These are phyloP conservation scores for Ispidina picta DNA, from an alignment of 2,797 vertebrate genomes.

Conservation along the genomic window DNA sequence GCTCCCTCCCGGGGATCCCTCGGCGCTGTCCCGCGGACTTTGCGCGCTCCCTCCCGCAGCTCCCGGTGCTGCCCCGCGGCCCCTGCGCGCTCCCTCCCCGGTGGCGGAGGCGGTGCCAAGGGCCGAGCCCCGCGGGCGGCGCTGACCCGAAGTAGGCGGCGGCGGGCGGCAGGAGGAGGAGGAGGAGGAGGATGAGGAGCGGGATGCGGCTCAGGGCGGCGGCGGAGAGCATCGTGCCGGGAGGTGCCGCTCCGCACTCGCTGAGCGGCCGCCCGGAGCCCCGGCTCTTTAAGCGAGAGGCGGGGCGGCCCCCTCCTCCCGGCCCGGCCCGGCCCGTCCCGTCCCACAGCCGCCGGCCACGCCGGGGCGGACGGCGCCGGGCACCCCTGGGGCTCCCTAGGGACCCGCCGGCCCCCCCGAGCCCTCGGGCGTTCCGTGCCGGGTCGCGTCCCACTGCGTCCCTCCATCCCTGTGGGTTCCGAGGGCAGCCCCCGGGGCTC, in stretches of 20 bases:
- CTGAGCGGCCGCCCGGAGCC: conserved; percentile 61
- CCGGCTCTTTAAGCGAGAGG: conserved; percentile 70
- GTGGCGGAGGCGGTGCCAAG: background rate
- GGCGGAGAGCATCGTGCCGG: conserved; percentile 90
- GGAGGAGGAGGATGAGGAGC: conserved; percentile 75
- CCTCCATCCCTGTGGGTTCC: background rate
- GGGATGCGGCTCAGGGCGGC: conserved; percentile 80
- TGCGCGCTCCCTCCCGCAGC: background rate
- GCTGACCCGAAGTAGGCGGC: conserved; percentile 81
- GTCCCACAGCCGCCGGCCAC: conserved; percentile 21
- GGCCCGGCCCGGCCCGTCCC: conserved; percentile 19
- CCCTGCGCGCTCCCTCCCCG: background rate
- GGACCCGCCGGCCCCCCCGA: background rate
- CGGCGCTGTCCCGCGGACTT: background rate
- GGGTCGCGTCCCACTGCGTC: background rate
- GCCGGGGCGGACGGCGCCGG: background rate
- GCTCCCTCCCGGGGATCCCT: background rate
- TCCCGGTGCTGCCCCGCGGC: background rate
- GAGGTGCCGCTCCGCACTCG: conserved; percentile 86
- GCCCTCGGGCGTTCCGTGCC: background rate
- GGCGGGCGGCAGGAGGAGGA: conserved; percentile 75
- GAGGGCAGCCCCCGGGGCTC: background rate
- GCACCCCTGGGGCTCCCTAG: background rate
- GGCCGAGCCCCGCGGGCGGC: conserved; percentile 8
- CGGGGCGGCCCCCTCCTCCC: conserved; percentile 41